Base-by-base conservation (phyloP, 2,113 vertebrate genomes). In the Sapajus apella region DNA sequence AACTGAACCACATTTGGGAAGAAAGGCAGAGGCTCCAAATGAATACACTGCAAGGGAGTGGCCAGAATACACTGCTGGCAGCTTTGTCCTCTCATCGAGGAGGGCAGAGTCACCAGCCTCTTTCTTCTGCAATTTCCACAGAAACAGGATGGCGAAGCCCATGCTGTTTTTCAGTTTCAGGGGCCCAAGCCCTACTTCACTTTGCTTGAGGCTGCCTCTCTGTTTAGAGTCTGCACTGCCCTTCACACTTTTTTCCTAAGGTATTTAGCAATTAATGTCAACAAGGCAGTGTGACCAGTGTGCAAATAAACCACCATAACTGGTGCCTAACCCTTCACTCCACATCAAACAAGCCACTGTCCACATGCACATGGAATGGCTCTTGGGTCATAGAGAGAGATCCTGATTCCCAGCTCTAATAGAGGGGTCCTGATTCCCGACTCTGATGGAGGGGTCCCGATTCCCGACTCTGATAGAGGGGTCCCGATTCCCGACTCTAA, bases 301-400 rank as follows among this genome's bases (percentile, higher is more conserved):
- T 3, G 27, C 50, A 7, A 50, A 90, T 2, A 4, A 64, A 23
- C 18, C 14, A 52, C 1, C 6, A 0, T 3, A 12, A 17, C 68
- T 73, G 0, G 1, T 72, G 58, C 23, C 72, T 45, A 27, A 16
- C 23, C 52, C 14, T 9, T 6, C 1, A 0, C 2, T 81, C 20
- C 30, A 30, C 12, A 3, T 21, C 79, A 25, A 4, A 27, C 47
- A 40, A 18, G 75, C 3, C 16, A 3, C 40, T 5, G 3, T 35
- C n/a, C 0, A 2, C 10, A 21, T 40, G 45, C 32, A n/a, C 1
- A 3, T 16, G 3, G 2, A 27, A 0, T 1, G 12, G 23, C 37
- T 1, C 9, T 0, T 2, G 35, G n/a, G 4, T 45, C 35, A 3
- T 21, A 52, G 18, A 30, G 43, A 77, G 25, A 47, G 21, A 16